Conservation (phyloP, 1,140 invertebrate species). For the Hypsibius dujardini region DNA sequence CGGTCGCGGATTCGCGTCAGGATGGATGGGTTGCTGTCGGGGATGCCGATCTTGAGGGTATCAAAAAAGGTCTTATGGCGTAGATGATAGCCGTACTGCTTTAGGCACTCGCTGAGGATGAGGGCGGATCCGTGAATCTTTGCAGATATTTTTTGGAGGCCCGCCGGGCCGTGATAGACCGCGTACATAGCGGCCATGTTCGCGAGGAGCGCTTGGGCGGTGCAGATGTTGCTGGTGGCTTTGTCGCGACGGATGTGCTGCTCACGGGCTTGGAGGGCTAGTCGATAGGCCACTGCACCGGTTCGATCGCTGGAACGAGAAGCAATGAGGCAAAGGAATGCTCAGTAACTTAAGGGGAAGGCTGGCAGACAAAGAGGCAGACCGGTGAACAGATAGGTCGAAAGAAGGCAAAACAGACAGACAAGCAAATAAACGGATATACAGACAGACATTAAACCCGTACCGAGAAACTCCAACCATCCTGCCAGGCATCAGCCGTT, state of each 20-base stretch:
- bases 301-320: slow-evolving; percentile 52
- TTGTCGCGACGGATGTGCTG: slow-evolving; percentile 96
- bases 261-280: slow-evolving; percentile 90
- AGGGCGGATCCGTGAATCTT: slow-evolving; percentile 67
- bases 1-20: slow-evolving; percentile 41
- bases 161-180: slow-evolving; percentile 83
- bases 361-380: no score
- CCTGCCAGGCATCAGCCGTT: slow-evolving; percentile 33
- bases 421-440: not conserved
- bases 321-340: not conserved
- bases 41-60: slow-evolving; percentile 58
- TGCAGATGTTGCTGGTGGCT: slow-evolving; percentile 98
- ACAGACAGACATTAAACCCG: not conserved
- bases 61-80: slow-evolving; percentile 71
- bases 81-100: slow-evolving; percentile 19
- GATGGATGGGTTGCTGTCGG: slow-evolving; percentile 36
- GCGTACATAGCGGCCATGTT: slow-evolving; percentile 93
- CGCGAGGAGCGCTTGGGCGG: slow-evolving; percentile 86
- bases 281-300: slow-evolving; percentile 68
- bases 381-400: no score
- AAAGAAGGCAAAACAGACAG: no score
- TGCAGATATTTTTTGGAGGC: slow-evolving; percentile 67
- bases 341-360: no score
- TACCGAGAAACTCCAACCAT: slow-evolving; percentile 83
- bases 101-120: slow-evolving; percentile 49